A percentile compares a stretch with the other conserved stretches of the same genome.
phyloP scores from a whole-genome alignment of 2,113 vertebrate genomes.

The Laticauda laticaudata region DNA sequence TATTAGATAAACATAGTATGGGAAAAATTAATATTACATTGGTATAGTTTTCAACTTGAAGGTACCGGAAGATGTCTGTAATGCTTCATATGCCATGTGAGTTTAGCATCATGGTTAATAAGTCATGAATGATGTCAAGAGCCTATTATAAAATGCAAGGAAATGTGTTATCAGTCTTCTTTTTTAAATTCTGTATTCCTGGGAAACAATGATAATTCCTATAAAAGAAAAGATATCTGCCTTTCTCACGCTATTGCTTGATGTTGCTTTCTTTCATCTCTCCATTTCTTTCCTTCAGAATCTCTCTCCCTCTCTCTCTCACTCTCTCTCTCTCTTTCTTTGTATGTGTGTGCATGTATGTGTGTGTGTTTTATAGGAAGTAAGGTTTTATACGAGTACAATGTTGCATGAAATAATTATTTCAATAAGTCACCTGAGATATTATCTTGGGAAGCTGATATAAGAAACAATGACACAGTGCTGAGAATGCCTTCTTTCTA shows the following conservation, averaged over 20 bases:
- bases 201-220: slow-evolving; percentile 72
- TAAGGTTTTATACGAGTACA: slow-evolving; percentile 57
- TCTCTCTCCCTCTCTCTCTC: slow-evolving; percentile 23
- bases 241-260: slow-evolving; percentile 62
- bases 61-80: slow-evolving; percentile 59
- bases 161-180: slow-evolving; percentile 59
- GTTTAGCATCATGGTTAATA: slow-evolving; percentile 66
- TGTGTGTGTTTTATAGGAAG: slow-evolving; percentile 58
- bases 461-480: slow-evolving; percentile 47
- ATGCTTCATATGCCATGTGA: slow-evolving; percentile 50
- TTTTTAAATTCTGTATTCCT: slow-evolving; percentile 67
- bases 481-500: slow-evolving; percentile 45
- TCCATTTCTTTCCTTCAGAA: slow-evolving; percentile 52
- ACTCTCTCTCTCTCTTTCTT: slow-evolving; percentile 45
- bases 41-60: slow-evolving; percentile 63
- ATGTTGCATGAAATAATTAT: slow-evolving; percentile 45
- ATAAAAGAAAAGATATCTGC: slow-evolving; percentile 65
- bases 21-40: slow-evolving; percentile 70
- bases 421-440: slow-evolving; percentile 62
- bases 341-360: neutral
- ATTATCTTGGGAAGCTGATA: slow-evolving; percentile 57
- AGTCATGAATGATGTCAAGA: slow-evolving; percentile 69
- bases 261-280: slow-evolving; percentile 66
- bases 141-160: slow-evolving; percentile 68
- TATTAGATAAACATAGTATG: slow-evolving; percentile 74